Conservation (phyloP, 1,140 invertebrate species). For the Drosophila melanica region DNA sequence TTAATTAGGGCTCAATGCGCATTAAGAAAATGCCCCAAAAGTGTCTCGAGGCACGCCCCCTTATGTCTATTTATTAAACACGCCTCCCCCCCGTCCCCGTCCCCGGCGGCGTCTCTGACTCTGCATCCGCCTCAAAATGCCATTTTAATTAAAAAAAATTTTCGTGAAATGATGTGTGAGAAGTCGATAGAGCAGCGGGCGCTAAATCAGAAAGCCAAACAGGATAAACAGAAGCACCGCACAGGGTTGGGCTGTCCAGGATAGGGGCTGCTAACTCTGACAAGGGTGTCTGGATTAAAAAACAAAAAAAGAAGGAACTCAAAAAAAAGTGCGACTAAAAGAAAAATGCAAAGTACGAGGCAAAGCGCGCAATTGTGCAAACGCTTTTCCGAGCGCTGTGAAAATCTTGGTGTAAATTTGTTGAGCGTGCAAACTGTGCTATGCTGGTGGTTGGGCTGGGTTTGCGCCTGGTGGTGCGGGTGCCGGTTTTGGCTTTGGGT, state of each 20-base stretch:
- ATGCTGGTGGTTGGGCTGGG: slow-evolving; percentile 21
- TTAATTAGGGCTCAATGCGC: slow-evolving; percentile 76
- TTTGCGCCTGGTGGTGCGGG: background rate
- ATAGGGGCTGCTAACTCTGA: slow-evolving; percentile 7
- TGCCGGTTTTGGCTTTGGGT: slow-evolving; percentile 28
- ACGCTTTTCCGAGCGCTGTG: slow-evolving; percentile 46
- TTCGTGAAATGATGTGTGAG: slow-evolving; percentile 77
- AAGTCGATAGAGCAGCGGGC: slow-evolving; percentile 70
- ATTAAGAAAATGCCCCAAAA: slow-evolving; percentile 71
- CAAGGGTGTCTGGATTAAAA: slow-evolving; percentile 51
- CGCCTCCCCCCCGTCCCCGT: no score
- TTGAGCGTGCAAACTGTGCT: slow-evolving; percentile 72
- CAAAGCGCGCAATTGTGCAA: slow-evolving; percentile 51
- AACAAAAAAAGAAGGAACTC: no score
- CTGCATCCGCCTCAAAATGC: slow-evolving; percentile 62
- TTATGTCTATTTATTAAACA: slow-evolving; percentile 9
- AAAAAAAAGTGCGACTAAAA: slow-evolving; percentile 7
- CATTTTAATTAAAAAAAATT: slow-evolving; percentile 71
- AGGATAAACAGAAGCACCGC: slow-evolving; percentile 33
- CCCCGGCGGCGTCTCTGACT: no score
- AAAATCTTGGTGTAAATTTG: slow-evolving; percentile 82
- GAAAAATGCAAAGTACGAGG: slow-evolving; percentile 48
- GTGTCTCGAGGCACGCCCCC: slow-evolving; percentile 65
- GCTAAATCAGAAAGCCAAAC: slow-evolving; percentile 78
- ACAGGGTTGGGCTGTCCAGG: background rate